phyloP scores from a whole-genome alignment of 2,888 invertebrate species.

The Dicycla oo region DNA sequence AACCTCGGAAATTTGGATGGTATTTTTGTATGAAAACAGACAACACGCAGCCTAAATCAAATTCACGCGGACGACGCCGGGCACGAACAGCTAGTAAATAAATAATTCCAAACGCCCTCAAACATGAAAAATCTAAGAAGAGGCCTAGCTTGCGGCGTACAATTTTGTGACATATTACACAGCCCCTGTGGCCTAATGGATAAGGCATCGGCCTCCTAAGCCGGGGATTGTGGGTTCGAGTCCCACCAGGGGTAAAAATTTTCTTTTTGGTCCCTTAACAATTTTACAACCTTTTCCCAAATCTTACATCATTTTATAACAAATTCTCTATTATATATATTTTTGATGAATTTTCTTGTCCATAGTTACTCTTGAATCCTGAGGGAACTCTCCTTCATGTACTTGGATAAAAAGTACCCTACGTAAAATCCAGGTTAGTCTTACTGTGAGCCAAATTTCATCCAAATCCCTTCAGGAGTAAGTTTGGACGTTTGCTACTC shows the following conservation, averaged over 20 bases:
- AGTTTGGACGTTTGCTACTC: not conserved
- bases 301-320: not conserved
- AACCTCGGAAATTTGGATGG: too few species aligned
- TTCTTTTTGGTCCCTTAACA: not conserved
- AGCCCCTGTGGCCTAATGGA: slow-evolving; percentile 94
- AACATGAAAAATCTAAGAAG: too few species aligned
- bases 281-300: not conserved
- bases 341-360: not conserved
- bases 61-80: too few species aligned
- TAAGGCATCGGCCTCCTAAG: slow-evolving; percentile 95
- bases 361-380: not conserved
- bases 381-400: not conserved
- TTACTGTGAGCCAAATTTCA: not conserved
- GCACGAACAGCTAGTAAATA: too few species aligned
- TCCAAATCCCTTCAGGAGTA: not conserved
- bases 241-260: slow-evolving; percentile 92
- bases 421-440: too few species aligned
- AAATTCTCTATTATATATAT: too few species aligned
- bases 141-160: not conserved
- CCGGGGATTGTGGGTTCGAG: slow-evolving; percentile 94
- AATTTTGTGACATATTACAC: fast-evolving
- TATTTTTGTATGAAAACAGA: too few species aligned
- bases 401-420: not conserved
- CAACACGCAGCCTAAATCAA: too few species aligned
- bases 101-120: not conserved